phyloP scores from a whole-genome alignment of 1,140 invertebrate species.

The Amphibalanus amphitrite region DNA sequence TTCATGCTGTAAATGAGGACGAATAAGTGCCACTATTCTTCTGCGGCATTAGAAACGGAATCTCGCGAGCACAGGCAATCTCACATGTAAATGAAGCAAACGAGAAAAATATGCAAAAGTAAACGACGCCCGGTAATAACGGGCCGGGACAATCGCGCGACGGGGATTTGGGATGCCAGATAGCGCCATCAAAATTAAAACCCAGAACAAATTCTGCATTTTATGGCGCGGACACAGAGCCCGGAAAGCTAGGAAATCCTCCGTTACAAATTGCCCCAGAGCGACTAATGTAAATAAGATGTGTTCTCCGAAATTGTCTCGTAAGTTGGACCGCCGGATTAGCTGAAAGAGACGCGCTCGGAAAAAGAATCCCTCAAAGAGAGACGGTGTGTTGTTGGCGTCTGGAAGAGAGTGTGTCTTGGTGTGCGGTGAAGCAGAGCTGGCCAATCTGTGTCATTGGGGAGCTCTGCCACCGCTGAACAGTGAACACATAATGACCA shows the following conservation, averaged over 20 bases:
- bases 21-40: not conserved
- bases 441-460: too few species aligned
- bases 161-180: not conserved
- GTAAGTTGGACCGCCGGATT: not conserved
- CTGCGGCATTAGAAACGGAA: not conserved
- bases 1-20: not conserved
- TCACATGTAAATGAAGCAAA: constrained; percentile 2
- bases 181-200: not conserved
- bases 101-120: constrained; percentile 2
- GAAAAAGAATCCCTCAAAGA: not conserved
- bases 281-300: not conserved
- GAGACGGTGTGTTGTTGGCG: too few species aligned
- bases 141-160: not conserved
- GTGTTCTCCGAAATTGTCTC: not conserved
- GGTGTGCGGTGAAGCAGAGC: too few species aligned
- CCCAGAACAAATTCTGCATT: not conserved
- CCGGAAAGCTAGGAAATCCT: not conserved
- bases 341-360: not conserved
- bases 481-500: too few species aligned
- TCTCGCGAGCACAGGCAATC: not conserved
- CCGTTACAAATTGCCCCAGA: not conserved
- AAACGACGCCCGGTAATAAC: not conserved
- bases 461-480: too few species aligned
- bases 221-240: not conserved
- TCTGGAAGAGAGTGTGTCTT: too few species aligned